A percentile compares a stretch with the other conserved stretches of the same genome.
Evolutionary conservation across 2,888 invertebrate species (phyloP).

Genomic region (Apoda limacodes): DNA sequence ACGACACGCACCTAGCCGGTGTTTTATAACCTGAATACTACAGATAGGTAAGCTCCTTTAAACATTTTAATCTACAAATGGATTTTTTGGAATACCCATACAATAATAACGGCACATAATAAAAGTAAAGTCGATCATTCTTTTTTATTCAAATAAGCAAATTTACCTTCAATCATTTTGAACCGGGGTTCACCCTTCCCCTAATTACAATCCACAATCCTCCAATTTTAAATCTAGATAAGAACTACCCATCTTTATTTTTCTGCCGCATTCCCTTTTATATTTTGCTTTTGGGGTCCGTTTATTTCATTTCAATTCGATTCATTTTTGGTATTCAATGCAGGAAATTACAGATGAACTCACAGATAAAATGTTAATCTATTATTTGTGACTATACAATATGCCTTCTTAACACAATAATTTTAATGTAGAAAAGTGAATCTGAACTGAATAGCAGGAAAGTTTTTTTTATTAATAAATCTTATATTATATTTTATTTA

Average conservation of each 20-base stretch:
- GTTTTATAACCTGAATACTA: no score
- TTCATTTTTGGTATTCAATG: conserved; percentile 49
- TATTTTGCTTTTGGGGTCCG: conserved; percentile 47
- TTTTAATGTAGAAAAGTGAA: no score
- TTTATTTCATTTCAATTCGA: conserved; percentile 63
- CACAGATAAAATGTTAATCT: conserved; percentile 47
- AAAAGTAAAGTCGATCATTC: no score
- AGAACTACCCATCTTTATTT: conserved; percentile 56
- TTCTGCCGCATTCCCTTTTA: conserved; percentile 39
- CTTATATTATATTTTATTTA: no score
- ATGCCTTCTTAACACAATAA: no score
- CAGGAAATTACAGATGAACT: conserved; percentile 50
- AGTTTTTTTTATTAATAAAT: no score
- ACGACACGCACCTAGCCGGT: no score
- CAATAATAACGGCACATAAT: no score
- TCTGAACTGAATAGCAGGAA: no score
- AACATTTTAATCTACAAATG: no score
- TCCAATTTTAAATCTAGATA: conserved; percentile 62
- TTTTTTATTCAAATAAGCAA: conserved; percentile 65
- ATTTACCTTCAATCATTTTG: conserved; percentile 69
- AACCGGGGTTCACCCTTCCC: conserved; percentile 57
- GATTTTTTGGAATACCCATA: no score
- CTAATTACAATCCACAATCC: conserved; percentile 61
- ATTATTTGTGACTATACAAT: conserved; percentile 42
- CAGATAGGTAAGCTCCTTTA: no score